Percentiles rank a stretch among this genome's conserved stretches.
Evolutionary conservation across 2,888 invertebrate genomes (phyloP).

Genomic region (Drosophila greeni): DNA sequence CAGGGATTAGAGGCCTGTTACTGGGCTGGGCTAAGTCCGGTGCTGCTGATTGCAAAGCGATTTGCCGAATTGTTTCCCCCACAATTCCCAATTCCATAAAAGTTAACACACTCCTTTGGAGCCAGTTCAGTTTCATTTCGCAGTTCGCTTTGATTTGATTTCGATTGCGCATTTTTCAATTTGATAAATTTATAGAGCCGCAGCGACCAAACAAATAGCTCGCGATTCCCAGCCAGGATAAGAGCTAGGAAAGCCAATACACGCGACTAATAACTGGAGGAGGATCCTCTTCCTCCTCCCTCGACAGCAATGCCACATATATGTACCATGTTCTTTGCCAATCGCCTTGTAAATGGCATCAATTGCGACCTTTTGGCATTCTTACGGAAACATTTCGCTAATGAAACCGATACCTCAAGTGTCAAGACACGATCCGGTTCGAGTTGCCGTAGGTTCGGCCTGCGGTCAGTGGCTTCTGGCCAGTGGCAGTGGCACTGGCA

Average conservation of each 20-base stretch:
- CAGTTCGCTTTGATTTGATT: constrained; percentile 65
- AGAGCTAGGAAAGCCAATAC: constrained; percentile 63
- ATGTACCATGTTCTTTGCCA: constrained; percentile 13
- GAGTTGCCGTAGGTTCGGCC: constrained; percentile 31
- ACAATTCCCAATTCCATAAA: constrained; percentile 58
- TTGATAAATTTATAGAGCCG: constrained; percentile 69
- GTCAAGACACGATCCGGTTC: constrained; percentile 53
- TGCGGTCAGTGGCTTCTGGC: constrained; percentile 45
- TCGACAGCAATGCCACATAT: not conserved
- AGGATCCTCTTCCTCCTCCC: constrained; percentile 16
- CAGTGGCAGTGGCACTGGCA: constrained; percentile 20
- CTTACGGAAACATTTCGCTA: constrained; percentile 72
- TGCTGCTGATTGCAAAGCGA: constrained; percentile 64
- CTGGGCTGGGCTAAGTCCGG: constrained; percentile 24
- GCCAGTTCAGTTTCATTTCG: constrained; percentile 12
- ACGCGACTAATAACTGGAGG: constrained; percentile 56
- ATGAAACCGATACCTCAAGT: constrained; percentile 72
- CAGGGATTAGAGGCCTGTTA: constrained; percentile 38
- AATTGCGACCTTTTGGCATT: constrained; percentile 72
- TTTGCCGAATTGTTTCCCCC: constrained; percentile 59
- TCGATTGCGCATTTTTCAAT: constrained; percentile 68
- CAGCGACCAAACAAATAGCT: constrained; percentile 60
- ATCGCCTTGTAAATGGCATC: constrained; percentile 68
- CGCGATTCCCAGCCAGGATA: constrained; percentile 47
- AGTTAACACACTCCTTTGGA: constrained; percentile 52